A percentile compares a stretch with the other conserved stretches of the same genome.
Evolutionary conservation across 2,113 vertebrate species (phyloP).

Genomic region (Daubentonia madagascariensis): DNA sequence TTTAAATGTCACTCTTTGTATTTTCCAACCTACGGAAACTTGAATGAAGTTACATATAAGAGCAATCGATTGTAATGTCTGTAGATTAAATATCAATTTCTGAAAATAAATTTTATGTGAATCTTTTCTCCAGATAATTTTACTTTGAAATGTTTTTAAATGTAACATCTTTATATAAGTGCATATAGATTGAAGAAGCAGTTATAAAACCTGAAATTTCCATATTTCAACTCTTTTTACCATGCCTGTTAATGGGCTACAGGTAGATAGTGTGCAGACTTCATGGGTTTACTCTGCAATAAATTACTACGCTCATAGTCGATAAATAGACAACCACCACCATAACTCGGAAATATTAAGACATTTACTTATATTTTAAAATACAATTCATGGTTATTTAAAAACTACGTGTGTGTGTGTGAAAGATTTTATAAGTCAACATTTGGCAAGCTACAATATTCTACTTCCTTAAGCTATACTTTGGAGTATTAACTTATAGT

Average conservation of each 20-base stretch:
- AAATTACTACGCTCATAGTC: conserved; percentile 81
- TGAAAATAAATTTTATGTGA: conserved; percentile 84
- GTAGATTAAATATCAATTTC: conserved; percentile 82
- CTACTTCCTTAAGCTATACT: conserved; percentile 69
- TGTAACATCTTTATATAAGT: conserved; percentile 80
- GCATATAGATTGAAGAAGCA: conserved; percentile 71
- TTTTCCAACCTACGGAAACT: conserved; percentile 81
- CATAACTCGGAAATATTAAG: conserved; percentile 67
- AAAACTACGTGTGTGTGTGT: conserved; percentile 7
- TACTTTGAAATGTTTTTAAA: conserved; percentile 84
- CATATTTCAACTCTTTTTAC: conserved; percentile 72
- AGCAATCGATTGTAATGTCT: conserved; percentile 81
- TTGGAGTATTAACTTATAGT: conserved; percentile 69
- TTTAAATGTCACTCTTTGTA: conserved; percentile 82
- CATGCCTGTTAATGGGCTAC: conserved; percentile 71
- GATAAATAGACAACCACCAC: conserved; percentile 76
- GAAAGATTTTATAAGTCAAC: conserved; percentile 77
- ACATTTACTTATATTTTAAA: conserved; percentile 64
- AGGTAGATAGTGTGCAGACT: conserved; percentile 69
- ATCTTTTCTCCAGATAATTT: conserved; percentile 83
- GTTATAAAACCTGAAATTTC: conserved; percentile 76
- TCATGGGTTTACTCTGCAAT: conserved; percentile 73
- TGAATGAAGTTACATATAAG: conserved; percentile 80
- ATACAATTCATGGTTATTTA: conserved; percentile 52
- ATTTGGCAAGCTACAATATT: conserved; percentile 76